phyloP scores from a whole-genome alignment of 2,113 vertebrate genomes.

The Sphyrna mokarran region DNA sequence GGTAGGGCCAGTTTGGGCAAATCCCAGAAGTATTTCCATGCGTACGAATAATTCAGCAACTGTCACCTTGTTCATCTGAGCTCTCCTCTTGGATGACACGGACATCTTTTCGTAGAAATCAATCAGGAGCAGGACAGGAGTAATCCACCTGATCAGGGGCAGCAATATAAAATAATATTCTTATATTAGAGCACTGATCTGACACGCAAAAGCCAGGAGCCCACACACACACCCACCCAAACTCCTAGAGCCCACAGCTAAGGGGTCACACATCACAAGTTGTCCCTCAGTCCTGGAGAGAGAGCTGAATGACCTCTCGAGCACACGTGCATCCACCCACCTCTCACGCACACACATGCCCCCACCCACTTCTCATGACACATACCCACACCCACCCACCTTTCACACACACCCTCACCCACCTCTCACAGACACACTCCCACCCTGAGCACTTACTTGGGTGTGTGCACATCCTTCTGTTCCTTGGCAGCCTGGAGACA shows the following conservation, averaged over 20 bases:
- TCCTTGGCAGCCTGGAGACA: constrained; percentile 86
- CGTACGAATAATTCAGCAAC: background rate
- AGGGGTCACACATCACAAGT: background rate
- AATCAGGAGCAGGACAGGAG: constrained; percentile 81
- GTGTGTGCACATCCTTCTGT: constrained; percentile 86
- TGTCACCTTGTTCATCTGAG: constrained; percentile 84
- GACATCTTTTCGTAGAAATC: constrained; percentile 93
- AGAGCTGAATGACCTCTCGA: background rate
- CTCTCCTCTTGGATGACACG: constrained; percentile 81
- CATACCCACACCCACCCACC: too few relatives aligned
- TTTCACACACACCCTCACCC: too few relatives aligned
- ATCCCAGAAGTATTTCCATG: background rate
- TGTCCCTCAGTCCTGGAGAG: background rate
- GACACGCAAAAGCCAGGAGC: background rate
- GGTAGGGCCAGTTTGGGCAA: background rate
- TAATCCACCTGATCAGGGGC: constrained; percentile 71
- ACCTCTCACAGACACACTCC: too few relatives aligned
- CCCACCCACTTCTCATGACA: too few relatives aligned
- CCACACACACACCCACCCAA: too few relatives aligned
- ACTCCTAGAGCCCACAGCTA: too few relatives aligned
- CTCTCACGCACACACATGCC: too few relatives aligned
- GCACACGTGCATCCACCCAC: too few relatives aligned
- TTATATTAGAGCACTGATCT: background rate
- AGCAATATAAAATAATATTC: background rate
- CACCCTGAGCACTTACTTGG: constrained; percentile 66